These are phyloP conservation scores for Belonocnema kinseyi DNA, from an alignment of 1,140 invertebrate species.

Conservation along the genomic window DNA sequence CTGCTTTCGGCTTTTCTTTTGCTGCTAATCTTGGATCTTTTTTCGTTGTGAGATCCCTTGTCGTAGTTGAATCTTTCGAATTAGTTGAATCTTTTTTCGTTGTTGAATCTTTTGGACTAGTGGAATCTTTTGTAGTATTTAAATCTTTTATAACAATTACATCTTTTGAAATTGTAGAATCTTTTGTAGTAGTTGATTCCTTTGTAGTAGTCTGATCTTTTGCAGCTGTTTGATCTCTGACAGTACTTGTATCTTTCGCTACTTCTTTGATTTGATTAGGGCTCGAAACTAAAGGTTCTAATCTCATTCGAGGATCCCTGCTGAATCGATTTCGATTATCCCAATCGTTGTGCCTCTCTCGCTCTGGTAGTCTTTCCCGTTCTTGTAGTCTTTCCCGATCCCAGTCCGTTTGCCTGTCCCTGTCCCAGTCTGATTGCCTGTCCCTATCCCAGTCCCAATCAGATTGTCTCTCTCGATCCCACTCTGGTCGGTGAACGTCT, in stretches of 20 bases:
- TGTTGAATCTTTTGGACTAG: slow-evolving; percentile 31
- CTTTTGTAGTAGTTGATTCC: slow-evolving; percentile 25
- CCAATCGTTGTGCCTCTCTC: slow-evolving; percentile 46
- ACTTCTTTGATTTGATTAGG: slow-evolving; percentile 36
- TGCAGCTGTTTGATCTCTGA: slow-evolving; percentile 34
- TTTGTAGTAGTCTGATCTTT: slow-evolving; percentile 3
- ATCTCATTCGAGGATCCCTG: slow-evolving; percentile 45
- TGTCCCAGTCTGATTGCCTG: background rate
- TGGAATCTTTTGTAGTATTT: slow-evolving; percentile 25
- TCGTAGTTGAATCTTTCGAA: slow-evolving; percentile 36
- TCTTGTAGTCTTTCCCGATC: slow-evolving; percentile 42
- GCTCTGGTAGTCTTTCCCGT: slow-evolving; percentile 40
- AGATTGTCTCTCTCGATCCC: background rate
- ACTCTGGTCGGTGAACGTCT: background rate
- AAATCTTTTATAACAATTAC: slow-evolving; percentile 32
- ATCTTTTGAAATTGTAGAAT: slow-evolving; percentile 23
- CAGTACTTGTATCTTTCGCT: slow-evolving; percentile 39
- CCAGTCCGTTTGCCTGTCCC: slow-evolving; percentile 25
- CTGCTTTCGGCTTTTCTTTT: slow-evolving; percentile 13
- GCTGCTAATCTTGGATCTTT: background rate
- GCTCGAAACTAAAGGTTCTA: slow-evolving; percentile 33
- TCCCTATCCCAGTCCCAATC: slow-evolving; percentile 16
- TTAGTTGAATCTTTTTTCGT: slow-evolving; percentile 28
- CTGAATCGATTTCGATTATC: slow-evolving; percentile 51
- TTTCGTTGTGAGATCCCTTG: slow-evolving; percentile 53